Conservation (phyloP, 2,797 vertebrate genomes). For the Halcyon badia region DNA sequence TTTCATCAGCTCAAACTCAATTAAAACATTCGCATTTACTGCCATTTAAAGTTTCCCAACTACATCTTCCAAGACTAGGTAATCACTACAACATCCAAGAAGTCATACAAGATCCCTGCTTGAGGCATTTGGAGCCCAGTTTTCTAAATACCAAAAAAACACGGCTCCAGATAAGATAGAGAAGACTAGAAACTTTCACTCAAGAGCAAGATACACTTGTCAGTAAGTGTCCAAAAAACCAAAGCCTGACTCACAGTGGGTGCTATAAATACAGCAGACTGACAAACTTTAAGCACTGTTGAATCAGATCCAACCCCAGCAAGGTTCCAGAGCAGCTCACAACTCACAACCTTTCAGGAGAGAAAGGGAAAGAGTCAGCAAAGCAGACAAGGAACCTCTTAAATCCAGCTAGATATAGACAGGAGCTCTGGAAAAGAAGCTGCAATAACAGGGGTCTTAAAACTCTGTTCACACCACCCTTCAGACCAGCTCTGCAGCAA, state of each 20-base stretch:
- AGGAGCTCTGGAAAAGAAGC: not conserved
- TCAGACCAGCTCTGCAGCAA: not conserved
- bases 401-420: not conserved
- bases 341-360: not conserved
- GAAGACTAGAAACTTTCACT: not conserved
- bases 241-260: not conserved
- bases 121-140: not conserved
- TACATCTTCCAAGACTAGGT: not conserved
- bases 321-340: not conserved
- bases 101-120: not conserved
- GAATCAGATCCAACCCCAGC: not conserved
- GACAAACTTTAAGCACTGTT: not conserved
- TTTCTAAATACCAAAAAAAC: not conserved
- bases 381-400: not conserved
- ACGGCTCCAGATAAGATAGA: not conserved
- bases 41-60: not conserved
- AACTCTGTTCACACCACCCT: not conserved
- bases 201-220: not conserved
- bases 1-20: not conserved
- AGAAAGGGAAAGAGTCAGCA: not conserved
- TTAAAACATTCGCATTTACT: not conserved
- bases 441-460: not conserved
- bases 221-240: not conserved
- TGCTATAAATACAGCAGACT: not conserved
- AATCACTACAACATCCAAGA: not conserved